Percentiles rank a stretch among this genome's conserved stretches.
Evolutionary conservation across 2,113 vertebrate genomes (phyloP).

Genomic region (Elaphurus davidianus): DNA sequence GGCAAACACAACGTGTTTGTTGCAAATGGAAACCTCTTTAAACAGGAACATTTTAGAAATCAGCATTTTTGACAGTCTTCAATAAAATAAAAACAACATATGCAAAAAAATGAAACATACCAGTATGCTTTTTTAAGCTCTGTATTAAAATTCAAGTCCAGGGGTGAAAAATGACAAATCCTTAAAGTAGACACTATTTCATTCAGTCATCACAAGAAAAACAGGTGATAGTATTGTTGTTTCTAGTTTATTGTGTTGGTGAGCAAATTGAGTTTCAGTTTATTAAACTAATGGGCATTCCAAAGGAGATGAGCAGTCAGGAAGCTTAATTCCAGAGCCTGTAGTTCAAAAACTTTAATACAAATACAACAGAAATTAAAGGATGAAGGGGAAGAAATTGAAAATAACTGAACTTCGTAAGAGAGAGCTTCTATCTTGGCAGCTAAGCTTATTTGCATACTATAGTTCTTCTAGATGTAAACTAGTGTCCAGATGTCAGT

Average conservation of each 20-base stretch:
- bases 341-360: not conserved
- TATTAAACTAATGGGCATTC: not conserved
- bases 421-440: not conserved
- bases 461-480: not conserved
- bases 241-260: not conserved
- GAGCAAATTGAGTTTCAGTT: not conserved
- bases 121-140: not conserved
- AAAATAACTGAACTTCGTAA: not conserved
- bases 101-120: not conserved
- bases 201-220: not conserved
- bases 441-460: not conserved
- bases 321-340: not conserved
- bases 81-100: not conserved
- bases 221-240: not conserved
- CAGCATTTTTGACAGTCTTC: not conserved
- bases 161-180: not conserved
- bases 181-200: not conserved
- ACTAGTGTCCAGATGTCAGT: not conserved
- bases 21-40: not conserved
- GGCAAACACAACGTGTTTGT: not conserved
- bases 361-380: not conserved
- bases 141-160: not conserved
- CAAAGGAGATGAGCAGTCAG: not conserved
- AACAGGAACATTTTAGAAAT: not conserved
- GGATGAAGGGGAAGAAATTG: not conserved